phyloP scores from a whole-genome alignment of 2,113 vertebrate species.

The Upupa epops region DNA sequence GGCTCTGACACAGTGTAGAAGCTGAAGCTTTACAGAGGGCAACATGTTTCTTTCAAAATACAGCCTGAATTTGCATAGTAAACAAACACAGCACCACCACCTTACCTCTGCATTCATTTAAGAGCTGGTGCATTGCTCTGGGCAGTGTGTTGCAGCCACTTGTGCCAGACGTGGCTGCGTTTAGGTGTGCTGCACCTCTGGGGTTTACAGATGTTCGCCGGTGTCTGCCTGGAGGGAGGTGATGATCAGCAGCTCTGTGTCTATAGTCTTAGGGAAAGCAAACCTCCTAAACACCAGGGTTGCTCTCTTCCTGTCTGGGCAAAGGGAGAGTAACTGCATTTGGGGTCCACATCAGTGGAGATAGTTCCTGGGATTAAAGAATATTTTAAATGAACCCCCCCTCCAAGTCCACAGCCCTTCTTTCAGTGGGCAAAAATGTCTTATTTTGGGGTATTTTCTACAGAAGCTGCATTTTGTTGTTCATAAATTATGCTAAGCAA shows the following conservation, averaged over 20 bases:
- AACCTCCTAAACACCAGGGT: neutral
- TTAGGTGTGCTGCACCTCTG: neutral
- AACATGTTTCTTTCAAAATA: neutral
- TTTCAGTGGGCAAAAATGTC: neutral
- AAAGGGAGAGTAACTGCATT: neutral
- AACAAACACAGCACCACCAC: neutral
- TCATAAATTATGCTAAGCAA: neutral
- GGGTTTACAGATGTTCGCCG: neutral
- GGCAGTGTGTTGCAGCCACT: too few relatives aligned
- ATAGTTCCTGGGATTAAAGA: neutral
- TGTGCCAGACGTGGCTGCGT: neutral
- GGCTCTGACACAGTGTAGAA: neutral
- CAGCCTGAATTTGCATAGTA: neutral
- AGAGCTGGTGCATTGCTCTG: too few relatives aligned
- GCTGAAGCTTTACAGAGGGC: neutral
- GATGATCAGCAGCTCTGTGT: neutral
- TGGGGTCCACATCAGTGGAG: neutral
- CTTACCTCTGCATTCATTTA: neutral
- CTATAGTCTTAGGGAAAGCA: neutral
- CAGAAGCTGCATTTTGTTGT: neutral
- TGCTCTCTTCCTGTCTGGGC: neutral
- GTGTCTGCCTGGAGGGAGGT: neutral
- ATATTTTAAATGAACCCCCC: neutral
- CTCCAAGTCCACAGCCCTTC: neutral
- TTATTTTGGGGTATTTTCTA: neutral